Percentiles rank a stretch among this genome's conserved stretches.
These are phyloP conservation scores for Acromyrmex charruanus DNA, from an alignment of 1,140 invertebrate genomes.

Conservation along the genomic window DNA sequence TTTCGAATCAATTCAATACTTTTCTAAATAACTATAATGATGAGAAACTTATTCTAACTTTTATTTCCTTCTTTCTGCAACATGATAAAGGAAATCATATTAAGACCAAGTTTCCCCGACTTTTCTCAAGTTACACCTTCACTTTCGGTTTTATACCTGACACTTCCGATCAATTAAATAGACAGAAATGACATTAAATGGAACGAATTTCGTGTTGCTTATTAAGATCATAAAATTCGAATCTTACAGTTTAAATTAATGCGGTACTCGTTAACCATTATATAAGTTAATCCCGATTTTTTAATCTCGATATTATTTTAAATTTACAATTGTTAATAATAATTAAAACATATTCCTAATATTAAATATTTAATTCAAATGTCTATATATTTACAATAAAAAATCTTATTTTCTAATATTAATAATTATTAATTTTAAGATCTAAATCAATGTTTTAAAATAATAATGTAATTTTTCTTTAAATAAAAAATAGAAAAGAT, in stretches of 20 bases:
- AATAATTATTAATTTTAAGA: conserved; percentile 57
- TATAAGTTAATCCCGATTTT: neutral
- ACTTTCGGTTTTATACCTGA: neutral
- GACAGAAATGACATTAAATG: conserved; percentile 8
- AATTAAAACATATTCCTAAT: neutral
- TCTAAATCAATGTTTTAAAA: neutral
- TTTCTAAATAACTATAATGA: neutral
- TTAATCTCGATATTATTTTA: conserved; percentile 18
- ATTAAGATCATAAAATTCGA: conserved; percentile 21
- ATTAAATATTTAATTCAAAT: conserved; percentile 10
- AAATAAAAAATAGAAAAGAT: neutral
- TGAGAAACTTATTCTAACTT: neutral
- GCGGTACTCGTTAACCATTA: neutral
- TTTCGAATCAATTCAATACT: conserved; percentile 16
- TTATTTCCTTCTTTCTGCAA: neutral
- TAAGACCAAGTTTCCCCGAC: conserved; percentile 5
- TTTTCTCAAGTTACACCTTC: conserved; percentile 30
- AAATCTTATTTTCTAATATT: neutral
- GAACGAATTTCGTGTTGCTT: neutral
- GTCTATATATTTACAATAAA: neutral
- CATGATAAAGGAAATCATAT: conserved; percentile 52
- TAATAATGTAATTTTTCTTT: neutral
- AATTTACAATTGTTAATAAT: neutral
- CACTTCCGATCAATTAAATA: conserved; percentile 18
- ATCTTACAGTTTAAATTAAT: neutral